Evolutionary conservation across 2,113 vertebrate genomes (phyloP).

Genomic region (Megatriorchis doriae): DNA sequence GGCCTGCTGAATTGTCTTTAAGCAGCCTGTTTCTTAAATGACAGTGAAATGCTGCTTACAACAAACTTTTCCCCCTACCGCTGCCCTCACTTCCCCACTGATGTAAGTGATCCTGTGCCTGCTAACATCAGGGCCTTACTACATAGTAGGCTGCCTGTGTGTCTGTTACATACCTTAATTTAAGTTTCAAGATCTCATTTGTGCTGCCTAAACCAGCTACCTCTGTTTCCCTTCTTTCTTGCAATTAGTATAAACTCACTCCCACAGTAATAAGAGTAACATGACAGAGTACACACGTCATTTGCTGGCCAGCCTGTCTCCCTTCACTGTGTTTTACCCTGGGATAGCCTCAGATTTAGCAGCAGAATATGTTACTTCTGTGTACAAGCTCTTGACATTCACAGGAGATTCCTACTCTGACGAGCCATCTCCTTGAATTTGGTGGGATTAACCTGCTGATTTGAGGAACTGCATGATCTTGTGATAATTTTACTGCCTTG

Average conservation of each 20-base stretch:
- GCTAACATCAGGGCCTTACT: neutral
- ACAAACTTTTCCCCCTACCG: neutral
- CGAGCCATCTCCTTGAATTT: neutral
- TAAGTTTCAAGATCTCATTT: neutral
- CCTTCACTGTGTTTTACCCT: neutral
- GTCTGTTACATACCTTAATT: neutral
- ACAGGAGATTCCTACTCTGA: neutral
- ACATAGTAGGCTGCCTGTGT: neutral
- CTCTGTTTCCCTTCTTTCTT: neutral
- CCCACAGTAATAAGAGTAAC: neutral
- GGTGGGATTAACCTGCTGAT: neutral
- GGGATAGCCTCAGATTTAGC: neutral
- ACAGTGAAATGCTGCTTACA: neutral
- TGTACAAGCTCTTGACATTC: neutral
- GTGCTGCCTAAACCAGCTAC: neutral
- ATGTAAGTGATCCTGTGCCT: neutral
- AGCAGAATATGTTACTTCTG: neutral
- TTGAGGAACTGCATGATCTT: neutral
- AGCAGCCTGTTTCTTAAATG: neutral
- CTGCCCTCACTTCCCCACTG: neutral
- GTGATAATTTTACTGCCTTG: accelerated
- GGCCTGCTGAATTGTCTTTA: neutral
- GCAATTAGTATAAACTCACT: neutral
- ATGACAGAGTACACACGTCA: accelerated
- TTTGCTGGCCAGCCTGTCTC: neutral